A percentile compares a stretch with the other conserved stretches of the same genome.
Conservation (phyloP, 2,797 vertebrate species). For the Gadopsis marmoratus region DNA sequence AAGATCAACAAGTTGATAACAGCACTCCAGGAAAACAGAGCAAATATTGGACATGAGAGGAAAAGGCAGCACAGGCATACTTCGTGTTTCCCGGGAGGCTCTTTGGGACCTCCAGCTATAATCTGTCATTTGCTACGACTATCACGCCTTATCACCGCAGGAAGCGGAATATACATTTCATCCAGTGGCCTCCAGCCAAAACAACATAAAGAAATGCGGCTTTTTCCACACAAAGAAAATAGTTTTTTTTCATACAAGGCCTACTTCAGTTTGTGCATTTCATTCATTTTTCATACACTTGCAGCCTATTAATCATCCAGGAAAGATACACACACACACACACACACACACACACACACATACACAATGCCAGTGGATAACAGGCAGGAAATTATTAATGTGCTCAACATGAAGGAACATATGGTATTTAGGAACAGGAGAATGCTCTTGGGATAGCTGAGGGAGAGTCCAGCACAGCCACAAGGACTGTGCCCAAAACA, state of each 20-base stretch:
- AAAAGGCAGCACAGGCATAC: constrained; percentile 38
- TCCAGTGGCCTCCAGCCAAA: constrained; percentile 67
- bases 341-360: constrained; percentile 51
- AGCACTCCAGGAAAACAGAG: constrained; percentile 7
- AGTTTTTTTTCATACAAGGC: constrained; percentile 11
- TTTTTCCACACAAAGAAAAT: constrained; percentile 45
- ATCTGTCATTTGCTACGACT: constrained; percentile 70
- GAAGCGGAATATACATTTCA: constrained; percentile 76
- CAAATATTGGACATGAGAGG: constrained; percentile 46
- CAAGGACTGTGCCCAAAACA: constrained; percentile 79
- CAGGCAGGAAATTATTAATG: constrained; percentile 79
- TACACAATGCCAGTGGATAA: constrained; percentile 60
- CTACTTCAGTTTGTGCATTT: constrained; percentile 55
- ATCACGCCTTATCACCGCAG: constrained; percentile 73
- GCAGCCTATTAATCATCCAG: constrained; percentile 75
- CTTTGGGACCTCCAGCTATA: constrained; percentile 52
- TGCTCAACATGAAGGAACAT: constrained; percentile 77
- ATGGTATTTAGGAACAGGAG: constrained; percentile 80
- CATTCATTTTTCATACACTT: constrained; percentile 63
- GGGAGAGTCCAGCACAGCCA: constrained; percentile 63
- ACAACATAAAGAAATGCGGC: constrained; percentile 64
- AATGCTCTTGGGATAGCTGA: constrained; percentile 65
- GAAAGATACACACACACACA: constrained; percentile 56
- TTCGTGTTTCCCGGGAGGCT: constrained; percentile 50
- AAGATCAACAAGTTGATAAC: constrained; percentile 41